phyloP scores from a whole-genome alignment of 2,888 invertebrate genomes.

The Cheilosia scutellata region DNA sequence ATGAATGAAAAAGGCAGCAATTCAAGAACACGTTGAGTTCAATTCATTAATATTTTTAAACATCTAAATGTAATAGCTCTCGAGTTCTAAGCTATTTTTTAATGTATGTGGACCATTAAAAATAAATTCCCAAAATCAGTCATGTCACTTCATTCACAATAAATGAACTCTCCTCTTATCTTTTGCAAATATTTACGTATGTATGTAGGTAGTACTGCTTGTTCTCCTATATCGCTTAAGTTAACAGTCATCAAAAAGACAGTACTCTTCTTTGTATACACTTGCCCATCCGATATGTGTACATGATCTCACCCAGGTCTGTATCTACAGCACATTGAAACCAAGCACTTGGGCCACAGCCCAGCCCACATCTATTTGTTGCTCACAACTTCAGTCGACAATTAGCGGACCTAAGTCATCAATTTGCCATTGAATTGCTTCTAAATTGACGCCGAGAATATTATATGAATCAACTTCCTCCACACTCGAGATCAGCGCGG shows the following conservation, averaged over 20 bases:
- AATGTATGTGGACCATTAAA: too few species aligned
- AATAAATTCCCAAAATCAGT: slow-evolving; percentile 23
- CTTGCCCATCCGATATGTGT: slow-evolving; percentile 14
- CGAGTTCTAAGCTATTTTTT: too few species aligned
- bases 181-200: slow-evolving; percentile 29
- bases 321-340: slow-evolving; percentile 13
- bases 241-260: slow-evolving; percentile 40
- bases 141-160: too few species aligned
- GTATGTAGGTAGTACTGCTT: background rate
- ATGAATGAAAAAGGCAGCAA: too few species aligned
- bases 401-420: slow-evolving; percentile 65
- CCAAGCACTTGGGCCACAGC: slow-evolving; percentile 42
- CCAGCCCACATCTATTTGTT: slow-evolving; percentile 57
- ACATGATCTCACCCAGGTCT: slow-evolving; percentile 38
- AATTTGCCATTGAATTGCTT: slow-evolving; percentile 43
- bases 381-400: slow-evolving; percentile 61
- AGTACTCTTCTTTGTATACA: slow-evolving; percentile 48
- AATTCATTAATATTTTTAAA: too few species aligned
- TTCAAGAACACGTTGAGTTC: too few species aligned
- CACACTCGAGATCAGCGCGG: slow-evolving; percentile 28
- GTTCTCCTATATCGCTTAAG: slow-evolving; percentile 15
- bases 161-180: background rate
- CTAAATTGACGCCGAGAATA: slow-evolving; percentile 59
- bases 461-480: slow-evolving; percentile 63
- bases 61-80: too few species aligned